phyloP scores from a whole-genome alignment of 2,888 invertebrate species.

The Pecten maximus region DNA sequence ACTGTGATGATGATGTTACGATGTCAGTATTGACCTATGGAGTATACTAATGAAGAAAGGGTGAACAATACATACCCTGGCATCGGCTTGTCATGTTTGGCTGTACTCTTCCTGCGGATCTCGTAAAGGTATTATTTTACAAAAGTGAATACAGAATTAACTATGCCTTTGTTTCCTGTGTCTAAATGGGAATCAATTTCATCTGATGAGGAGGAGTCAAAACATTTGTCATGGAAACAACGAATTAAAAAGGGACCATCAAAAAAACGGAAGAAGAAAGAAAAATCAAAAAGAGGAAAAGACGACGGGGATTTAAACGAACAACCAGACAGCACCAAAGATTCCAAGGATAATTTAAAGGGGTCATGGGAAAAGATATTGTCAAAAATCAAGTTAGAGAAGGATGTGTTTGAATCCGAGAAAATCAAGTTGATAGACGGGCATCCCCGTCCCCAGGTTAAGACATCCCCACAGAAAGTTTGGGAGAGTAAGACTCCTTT shows the following conservation, averaged over 20 bases:
- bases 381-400: neutral
- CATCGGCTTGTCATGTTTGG: too few species aligned
- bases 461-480: neutral
- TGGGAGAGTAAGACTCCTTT: constrained; percentile 4
- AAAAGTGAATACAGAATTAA: neutral
- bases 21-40: neutral
- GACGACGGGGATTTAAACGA: neutral
- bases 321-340: neutral
- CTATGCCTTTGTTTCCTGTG: neutral
- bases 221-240: neutral
- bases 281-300: neutral
- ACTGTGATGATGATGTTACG: neutral
- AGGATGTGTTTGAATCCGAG: neutral
- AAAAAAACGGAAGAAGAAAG: constrained; percentile 21
- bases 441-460: neutral
- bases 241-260: constrained; percentile 5
- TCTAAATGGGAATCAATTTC: constrained; percentile 5
- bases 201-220: neutral
- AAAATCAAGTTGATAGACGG: neutral
- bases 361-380: neutral
- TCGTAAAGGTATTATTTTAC: neutral
- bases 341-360: neutral
- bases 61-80: too few species aligned
- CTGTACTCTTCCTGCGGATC: neutral
- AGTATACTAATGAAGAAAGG: neutral